A percentile compares a stretch with the other conserved stretches of the same genome.
These are phyloP conservation scores for Daktulosphaira vitifoliae DNA, from an alignment of 1,140 invertebrate species.

Conservation along the genomic window DNA sequence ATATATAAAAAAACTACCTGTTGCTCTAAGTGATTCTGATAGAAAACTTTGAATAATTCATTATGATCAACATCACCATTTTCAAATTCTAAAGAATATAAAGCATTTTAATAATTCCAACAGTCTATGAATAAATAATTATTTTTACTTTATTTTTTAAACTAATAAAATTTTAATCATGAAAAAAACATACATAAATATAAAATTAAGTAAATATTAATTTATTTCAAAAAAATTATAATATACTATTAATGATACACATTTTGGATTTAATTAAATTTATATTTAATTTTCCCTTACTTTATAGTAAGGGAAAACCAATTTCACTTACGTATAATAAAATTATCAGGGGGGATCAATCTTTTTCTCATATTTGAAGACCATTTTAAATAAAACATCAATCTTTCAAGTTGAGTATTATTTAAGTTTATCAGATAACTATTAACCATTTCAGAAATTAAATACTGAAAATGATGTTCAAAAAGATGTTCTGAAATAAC, in stretches of 20 bases:
- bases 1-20: background rate
- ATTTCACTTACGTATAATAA: slow-evolving; percentile 16
- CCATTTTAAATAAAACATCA: slow-evolving; percentile 9
- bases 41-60: slow-evolving; percentile 23
- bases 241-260: too few species aligned
- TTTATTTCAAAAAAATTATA: too few species aligned
- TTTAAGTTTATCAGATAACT: slow-evolving; percentile 5
- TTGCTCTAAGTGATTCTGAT: background rate
- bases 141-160: too few species aligned
- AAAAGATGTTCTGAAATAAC: slow-evolving; percentile 10
- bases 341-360: background rate
- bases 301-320: too few species aligned
- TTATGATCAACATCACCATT: background rate
- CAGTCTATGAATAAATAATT: too few species aligned
- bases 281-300: too few species aligned
- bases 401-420: slow-evolving; percentile 6
- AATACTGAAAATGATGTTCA: background rate
- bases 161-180: too few species aligned
- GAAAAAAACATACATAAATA: too few species aligned
- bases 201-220: too few species aligned
- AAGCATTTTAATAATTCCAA: too few species aligned
- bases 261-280: too few species aligned
- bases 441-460: background rate
- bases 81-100: slow-evolving; percentile 8
- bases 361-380: background rate